Percentiles rank a stretch among this genome's conserved stretches.
Conservation (phyloP, 2,113 vertebrate species). For the Galbula dea region DNA sequence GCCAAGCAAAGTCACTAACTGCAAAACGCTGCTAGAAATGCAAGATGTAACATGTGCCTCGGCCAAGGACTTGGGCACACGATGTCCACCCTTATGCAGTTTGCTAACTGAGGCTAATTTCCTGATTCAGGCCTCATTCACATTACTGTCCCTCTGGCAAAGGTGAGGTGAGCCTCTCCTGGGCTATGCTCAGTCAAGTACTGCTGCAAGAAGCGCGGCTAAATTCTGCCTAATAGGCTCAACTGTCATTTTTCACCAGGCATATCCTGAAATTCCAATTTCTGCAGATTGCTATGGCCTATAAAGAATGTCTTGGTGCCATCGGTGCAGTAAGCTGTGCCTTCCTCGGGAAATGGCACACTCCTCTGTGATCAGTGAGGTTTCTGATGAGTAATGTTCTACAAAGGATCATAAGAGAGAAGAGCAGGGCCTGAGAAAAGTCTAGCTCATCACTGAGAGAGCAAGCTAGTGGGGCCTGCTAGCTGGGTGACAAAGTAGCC, state of each 20-base stretch:
- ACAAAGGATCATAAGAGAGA: background rate
- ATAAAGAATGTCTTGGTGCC: background rate
- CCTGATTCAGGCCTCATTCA: background rate
- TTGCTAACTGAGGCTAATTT: background rate
- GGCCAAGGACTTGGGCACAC: background rate
- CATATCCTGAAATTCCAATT: background rate
- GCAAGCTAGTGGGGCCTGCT: background rate
- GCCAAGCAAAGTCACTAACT: background rate
- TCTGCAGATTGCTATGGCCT: background rate
- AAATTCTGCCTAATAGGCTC: background rate
- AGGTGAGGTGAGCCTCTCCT: background rate
- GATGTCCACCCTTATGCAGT: accelerated
- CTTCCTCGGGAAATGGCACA: accelerated
- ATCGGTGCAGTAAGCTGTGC: background rate
- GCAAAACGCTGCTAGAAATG: background rate
- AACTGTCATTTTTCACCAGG: accelerated
- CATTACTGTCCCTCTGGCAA: too few species aligned
- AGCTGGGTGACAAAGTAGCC: background rate
- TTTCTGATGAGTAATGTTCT: accelerated
- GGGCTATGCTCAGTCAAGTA: background rate
- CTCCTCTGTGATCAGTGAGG: background rate
- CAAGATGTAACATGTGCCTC: background rate
- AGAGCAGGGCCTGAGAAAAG: accelerated
- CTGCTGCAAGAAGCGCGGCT: accelerated
- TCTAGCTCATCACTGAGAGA: background rate